Evolutionary conservation across 2,113 vertebrate genomes (phyloP), one percentile per base, ranked within the genome.

Genomic region (Caloenas nicobarica): DNA sequence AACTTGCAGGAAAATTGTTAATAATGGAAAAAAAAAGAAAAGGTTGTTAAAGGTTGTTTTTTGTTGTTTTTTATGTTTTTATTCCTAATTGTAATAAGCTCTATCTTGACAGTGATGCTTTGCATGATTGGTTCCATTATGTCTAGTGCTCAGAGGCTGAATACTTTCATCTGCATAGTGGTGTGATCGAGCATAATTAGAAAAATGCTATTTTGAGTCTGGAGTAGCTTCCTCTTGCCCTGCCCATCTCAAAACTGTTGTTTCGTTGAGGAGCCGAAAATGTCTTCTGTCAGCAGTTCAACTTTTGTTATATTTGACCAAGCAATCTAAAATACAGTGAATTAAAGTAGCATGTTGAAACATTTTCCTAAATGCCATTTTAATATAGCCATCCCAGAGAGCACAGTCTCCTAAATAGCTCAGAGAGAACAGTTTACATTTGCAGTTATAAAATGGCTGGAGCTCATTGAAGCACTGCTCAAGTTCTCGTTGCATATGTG

Each of bases 41-140:
- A 26, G 34, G 34, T 46, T 46, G 44, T 44, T 44, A 44, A 46
- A 22, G 23, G 2, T 9, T 16, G 10, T 2, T 44, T 82, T 90
- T 60, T 62, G 34, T 84, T 33, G 10, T 22, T 40, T 40, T 38
- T 38, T 38, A 38, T 38, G 38, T 38, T 53, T 93, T 92, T 70
- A 83, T 56, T 69, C 38, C 61, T 89, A 74, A 85, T 81, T 87
- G 74, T 91, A 88, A 56, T 79, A 89, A 68, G 50, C 31, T 94
- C 82, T 95, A 9, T 91, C 60, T 88, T 94, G 88, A 88, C 58
- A 82, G 68, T 66, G 53, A 82, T 88, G 62, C 19, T 94, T 89
- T 91, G 83, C 81, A 82, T 95, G 92, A 94, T 91, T 95, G 79
- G 58, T 95, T 95, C 77, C 84, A 92, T 93, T 95, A 92, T 93